phyloP scores from a whole-genome alignment of 64 coral and sea anemone genomes.

The Actinia equina region DNA sequence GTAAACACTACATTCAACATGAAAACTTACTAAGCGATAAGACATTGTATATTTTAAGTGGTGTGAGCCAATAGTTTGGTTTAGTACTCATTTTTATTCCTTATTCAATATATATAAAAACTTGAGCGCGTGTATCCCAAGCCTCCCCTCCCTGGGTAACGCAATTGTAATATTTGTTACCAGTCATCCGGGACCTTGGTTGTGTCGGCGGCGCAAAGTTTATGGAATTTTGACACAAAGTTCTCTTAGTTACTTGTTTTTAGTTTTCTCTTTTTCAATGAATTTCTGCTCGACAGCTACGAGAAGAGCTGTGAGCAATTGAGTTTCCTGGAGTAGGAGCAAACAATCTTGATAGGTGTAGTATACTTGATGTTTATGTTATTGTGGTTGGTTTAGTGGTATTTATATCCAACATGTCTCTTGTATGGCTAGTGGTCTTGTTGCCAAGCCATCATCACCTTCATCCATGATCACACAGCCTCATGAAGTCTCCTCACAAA shows the following conservation, averaged over 20 bases:
- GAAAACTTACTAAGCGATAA: too few species aligned
- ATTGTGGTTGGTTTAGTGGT: conserved; percentile 27
- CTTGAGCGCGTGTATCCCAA: not conserved
- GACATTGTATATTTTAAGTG: too few species aligned
- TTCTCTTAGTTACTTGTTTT: conserved; percentile 19
- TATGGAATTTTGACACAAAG: conserved; percentile 65
- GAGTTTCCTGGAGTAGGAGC: not conserved
- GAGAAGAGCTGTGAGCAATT: conserved; percentile 4
- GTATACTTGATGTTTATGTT: not conserved
- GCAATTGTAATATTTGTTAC: not conserved
- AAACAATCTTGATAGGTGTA: not conserved
- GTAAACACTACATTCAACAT: too few species aligned
- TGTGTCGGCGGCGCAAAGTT: conserved; percentile 35
- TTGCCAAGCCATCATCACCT: conserved; percentile 96
- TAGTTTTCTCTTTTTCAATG: conserved; percentile 30
- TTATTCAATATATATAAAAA: too few species aligned
- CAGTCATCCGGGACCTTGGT: conserved; percentile 53
- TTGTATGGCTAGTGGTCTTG: conserved; percentile 93
- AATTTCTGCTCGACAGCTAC: conserved; percentile 26
- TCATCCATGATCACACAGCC: conserved; percentile 90
- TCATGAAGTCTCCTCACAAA: conserved; percentile 85
- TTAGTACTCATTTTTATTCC: too few species aligned
- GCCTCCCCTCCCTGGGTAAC: not conserved
- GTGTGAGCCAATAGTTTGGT: too few species aligned
- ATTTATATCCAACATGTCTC: conserved; percentile 28